Base-by-base conservation (phyloP, 2,888 invertebrate genomes). In the Auanema freiburgensis region DNA sequence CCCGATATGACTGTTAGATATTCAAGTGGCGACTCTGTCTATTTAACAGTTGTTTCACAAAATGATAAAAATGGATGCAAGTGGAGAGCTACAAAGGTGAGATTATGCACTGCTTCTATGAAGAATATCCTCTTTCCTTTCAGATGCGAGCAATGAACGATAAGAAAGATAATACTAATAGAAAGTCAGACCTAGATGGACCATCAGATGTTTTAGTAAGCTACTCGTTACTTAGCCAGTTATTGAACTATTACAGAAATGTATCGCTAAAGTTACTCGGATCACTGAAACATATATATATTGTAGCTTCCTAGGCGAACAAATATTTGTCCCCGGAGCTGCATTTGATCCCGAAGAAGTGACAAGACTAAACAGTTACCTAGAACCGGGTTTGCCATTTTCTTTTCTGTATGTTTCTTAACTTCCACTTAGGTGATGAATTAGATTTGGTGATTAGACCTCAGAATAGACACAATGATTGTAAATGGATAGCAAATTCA, bases 251-350 rank as follows among this genome's bases (percentile, higher is more conserved):
- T 33, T 33, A 5, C 33, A 33, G 33, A 33, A 33, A 33, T 33
- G 33, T 8, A 33, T 33, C 33, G 33, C 33, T 3, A 33, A 33
- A 33, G 8, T 33, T 8, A 33, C 33, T 33, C 33, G 33, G 8
- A 33, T 33, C 33, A 33, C 33, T 8, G 33, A 33, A 33, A 33
- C 33, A 8, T 33, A 33, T 33, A 8, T 33, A 33, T 33, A 33
- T 8, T 33, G 33, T 8, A 33, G 33, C 33, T 33, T 33, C 33
- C 8, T 33, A 8, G 33, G 0, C 54, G 33, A 33, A 8, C 33
- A 33, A 33, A 33, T 69, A 1, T 69, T 69, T 46, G 24, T 69
- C 1, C 69, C 69, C 1, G 69, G 69, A 12, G 61, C 55, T 18
- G 66, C 69, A 0, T 69, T 69, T 46, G 52, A 58, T 16, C 4